Base-by-base conservation (phyloP, 2,113 vertebrate species). In the Microtus montanus region DNA sequence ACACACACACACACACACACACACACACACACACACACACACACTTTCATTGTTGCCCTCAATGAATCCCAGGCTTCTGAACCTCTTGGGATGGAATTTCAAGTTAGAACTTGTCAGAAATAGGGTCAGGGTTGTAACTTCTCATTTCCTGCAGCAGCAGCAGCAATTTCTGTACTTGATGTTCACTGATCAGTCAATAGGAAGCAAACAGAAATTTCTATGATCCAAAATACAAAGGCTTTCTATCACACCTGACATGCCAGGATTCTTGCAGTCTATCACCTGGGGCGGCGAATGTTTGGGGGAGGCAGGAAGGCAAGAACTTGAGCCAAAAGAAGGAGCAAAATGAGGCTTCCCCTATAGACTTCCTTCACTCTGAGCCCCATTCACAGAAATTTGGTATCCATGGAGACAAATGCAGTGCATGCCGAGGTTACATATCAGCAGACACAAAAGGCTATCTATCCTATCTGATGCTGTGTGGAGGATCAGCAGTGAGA, bases 331-430 rank as follows among this genome's bases (percentile, higher is more conserved):
- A 85, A 90, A 96, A 97, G 86, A 95, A 85, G 24, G 47, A 94
- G 52, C 49, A 77, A 92, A 93, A 95, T 94, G 91, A 82, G 63
- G 68, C 82, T 79, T n/a, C 17, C 19, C 71, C 30, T 75, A 74
- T 49, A 90, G 78, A 89, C 64, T 64, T 47, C 63, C 93, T 92
- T 96, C 89, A 78, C 75, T 94, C 26, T 33, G 80, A 92, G 85
- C 71, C 15, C 78, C 96, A 97, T 97, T 97, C 97, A 97, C 83
- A 96, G 96, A 96, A 97, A 96, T 96, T 74, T 94, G 90, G 97
- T 97, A 96, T 96, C 97, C 96, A 94, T 96, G 95, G 96, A 96
- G 87, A 98, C 44, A 0, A 96, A 38, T 63, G 70, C 92, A 83
- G 73, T 82, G 85, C 84, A 95, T 85, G 61, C 47, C 52, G 88